Percentiles rank a stretch among this genome's conserved stretches.
Conservation (phyloP, 2,888 invertebrate genomes). For the Synanthedon andrenaeformis region DNA sequence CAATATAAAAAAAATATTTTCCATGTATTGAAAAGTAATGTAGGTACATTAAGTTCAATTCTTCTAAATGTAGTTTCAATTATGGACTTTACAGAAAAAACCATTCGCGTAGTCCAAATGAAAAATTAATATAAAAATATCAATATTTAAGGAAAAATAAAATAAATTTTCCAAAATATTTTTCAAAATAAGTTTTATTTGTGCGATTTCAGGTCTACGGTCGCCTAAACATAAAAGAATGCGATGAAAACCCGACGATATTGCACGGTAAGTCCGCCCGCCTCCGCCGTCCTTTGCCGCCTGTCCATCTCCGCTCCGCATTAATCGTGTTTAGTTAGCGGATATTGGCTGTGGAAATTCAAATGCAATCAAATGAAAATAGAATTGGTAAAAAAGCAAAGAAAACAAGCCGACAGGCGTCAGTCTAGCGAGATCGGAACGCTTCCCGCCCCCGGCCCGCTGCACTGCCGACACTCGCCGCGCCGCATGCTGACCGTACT, state of each 20-base stretch:
- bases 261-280: conserved; percentile 27
- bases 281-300: conserved; percentile 32
- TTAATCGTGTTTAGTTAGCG: conserved; percentile 73
- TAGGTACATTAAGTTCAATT: too few species aligned
- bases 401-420: conserved; percentile 69
- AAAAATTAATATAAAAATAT: too few species aligned
- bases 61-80: too few species aligned
- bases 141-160: too few species aligned
- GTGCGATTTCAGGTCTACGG: too few species aligned
- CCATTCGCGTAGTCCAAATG: too few species aligned
- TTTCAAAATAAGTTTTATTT: too few species aligned
- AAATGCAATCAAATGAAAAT: conserved; percentile 72
- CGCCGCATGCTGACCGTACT: conserved; percentile 60
- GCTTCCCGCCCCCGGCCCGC: conserved; percentile 30
- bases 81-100: too few species aligned
- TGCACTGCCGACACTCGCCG: conserved; percentile 27
- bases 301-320: conserved; percentile 65
- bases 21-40: too few species aligned
- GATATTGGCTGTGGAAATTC: conserved; percentile 71
- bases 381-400: conserved; percentile 68
- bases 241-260: conserved; percentile 61
- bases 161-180: too few species aligned
- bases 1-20: too few species aligned
- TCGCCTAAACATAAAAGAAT: conserved; percentile 42
- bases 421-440: conserved; percentile 56